Base-by-base conservation (phyloP, 2,113 vertebrate species). In the Plectropomus leopardus region DNA sequence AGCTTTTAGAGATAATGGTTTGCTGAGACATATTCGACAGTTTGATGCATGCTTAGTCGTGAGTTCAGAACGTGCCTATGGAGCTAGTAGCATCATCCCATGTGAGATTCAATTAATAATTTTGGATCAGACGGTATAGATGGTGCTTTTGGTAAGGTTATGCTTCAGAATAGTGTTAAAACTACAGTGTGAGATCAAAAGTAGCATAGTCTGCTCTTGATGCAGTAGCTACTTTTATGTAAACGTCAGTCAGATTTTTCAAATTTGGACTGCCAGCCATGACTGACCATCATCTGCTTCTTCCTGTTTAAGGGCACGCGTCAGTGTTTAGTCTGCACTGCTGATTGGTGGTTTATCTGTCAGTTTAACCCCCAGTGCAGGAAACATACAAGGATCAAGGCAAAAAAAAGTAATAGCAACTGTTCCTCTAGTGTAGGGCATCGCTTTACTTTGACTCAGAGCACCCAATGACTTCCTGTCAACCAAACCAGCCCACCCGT, bases 1-100 rank as follows among this genome's bases (percentile, higher is more conserved):
- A 55, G 58, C 42, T 79, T n/a, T 66, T 40, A 26, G 51, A 80
- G 81, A 90, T 78, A 80, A 86, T 73, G 50, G 54, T 53, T 87
- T 71, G 69, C 79, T 78, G 70, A 86, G 83, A 70, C 59, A 72
- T 32, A 51, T 61, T 50, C 42, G 42, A 50, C 66, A 50, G 82
- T 74, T 86, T 42, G 7, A 34, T 75, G 28, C 36, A 11, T 59
- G n/a, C 59, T 66, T 16, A 42, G 42, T 26, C 0, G 10, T 66
- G 55, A 61, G 21, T 42, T 69, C 26, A 51, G 21, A 68, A 28
- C 0, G 13, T 42, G 48, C 58, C 40, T 13, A 34, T 16, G 7
- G 19, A 54, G 23, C 40, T 63, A 64, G 57, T 40, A 40, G 36
- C 8, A 40, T 7, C 36, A 1, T 24, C 36, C 24, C 1, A 4